Conservation (phyloP, 2,113 vertebrate genomes). For the Heteronetta atricapilla region DNA sequence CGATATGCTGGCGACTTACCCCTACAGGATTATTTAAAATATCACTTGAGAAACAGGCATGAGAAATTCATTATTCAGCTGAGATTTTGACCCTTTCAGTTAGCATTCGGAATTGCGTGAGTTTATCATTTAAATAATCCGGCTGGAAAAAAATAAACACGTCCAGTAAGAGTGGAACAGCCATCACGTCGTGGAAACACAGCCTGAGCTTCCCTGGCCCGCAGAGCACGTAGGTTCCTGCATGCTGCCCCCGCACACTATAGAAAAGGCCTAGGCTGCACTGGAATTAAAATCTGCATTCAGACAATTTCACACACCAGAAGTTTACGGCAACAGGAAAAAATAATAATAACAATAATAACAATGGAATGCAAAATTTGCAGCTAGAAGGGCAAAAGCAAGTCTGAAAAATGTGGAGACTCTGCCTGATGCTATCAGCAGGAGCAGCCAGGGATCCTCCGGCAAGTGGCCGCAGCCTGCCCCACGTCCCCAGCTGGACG, state of each 20-base stretch:
- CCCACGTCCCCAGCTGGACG: not conserved
- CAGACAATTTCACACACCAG: not conserved
- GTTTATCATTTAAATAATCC: not conserved
- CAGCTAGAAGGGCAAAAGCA: not conserved
- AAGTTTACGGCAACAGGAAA: not conserved
- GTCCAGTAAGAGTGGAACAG: not conserved
- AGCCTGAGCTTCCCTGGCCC: not conserved
- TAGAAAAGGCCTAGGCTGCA: not conserved
- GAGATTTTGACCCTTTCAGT: not conserved
- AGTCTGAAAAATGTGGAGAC: not conserved
- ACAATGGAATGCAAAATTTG: not conserved
- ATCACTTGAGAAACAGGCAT: not conserved
- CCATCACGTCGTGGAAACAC: not conserved
- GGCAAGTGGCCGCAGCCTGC: not conserved
- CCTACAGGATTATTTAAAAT: not conserved
- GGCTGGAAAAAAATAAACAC: not conserved
- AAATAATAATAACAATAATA: not conserved
- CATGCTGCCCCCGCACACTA: not conserved
- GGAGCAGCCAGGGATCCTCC: not conserved
- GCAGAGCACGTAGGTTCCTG: fast-evolving
- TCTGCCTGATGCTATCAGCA: not conserved
- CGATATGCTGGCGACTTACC: not conserved
- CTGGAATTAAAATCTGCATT: not conserved
- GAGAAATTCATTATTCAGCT: not conserved
- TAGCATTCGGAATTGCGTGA: fast-evolving